phyloP scores from a whole-genome alignment of 2,888 invertebrate species.

The Ormyrus nitidulus region DNA sequence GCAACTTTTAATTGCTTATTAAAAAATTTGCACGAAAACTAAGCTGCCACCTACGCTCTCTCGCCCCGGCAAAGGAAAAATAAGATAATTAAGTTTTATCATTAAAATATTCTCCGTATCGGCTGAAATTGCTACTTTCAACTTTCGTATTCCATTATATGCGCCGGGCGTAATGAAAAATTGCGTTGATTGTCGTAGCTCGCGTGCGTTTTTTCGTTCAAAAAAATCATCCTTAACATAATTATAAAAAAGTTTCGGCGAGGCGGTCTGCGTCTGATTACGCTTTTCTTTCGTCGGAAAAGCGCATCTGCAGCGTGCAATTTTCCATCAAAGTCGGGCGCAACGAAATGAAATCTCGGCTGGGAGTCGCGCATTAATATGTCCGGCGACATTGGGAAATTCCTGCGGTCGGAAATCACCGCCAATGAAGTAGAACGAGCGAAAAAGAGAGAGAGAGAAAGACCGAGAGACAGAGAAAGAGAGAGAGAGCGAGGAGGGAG shows the following conservation, averaged over 20 bases:
- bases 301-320: neutral
- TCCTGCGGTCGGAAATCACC: slow-evolving; percentile 41
- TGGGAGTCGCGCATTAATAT: slow-evolving; percentile 10
- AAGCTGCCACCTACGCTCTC: neutral
- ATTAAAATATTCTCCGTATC: neutral
- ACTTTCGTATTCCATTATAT: too few relatives aligned
- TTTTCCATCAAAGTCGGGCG: neutral
- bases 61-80: slow-evolving; percentile 1
- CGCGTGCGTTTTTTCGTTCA: too few relatives aligned
- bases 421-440: slow-evolving; percentile 30
- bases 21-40: slow-evolving; percentile 39
- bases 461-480: neutral
- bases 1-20: slow-evolving; percentile 55
- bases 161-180: neutral
- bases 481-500: slow-evolving; percentile 6
- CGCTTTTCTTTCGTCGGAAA: neutral
- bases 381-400: slow-evolving; percentile 31
- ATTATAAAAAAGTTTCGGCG: too few relatives aligned
- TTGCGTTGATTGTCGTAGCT: too few relatives aligned
- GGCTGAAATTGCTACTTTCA: too few relatives aligned
- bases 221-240: too few relatives aligned
- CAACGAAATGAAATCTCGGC: slow-evolving; percentile 27
- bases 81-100: slow-evolving; percentile 41
- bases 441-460: slow-evolving; percentile 55
- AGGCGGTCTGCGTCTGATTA: too few relatives aligned